Evolutionary conservation across 2,888 invertebrate species (phyloP).

Genomic region (Drymonia ruficornis): DNA sequence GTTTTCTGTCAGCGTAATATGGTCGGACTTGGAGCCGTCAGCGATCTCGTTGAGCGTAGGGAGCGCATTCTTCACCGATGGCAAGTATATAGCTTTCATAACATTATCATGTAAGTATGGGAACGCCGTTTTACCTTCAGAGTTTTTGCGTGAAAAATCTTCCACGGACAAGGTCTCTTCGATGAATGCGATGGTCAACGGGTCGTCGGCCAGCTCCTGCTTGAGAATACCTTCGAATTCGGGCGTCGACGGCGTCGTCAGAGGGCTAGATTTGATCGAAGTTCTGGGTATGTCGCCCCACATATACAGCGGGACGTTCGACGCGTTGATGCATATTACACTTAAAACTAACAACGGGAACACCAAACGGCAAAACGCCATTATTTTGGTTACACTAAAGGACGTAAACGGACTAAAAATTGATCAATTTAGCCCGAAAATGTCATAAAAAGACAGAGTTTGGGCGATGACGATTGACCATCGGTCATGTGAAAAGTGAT

Average conservation of each 20-base stretch:
- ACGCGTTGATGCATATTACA: constrained; percentile 61
- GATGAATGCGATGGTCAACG: constrained; percentile 78
- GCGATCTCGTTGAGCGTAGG: constrained; percentile 80
- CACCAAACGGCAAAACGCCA: constrained; percentile 77
- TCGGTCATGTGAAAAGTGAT: constrained; percentile 82
- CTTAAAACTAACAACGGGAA: constrained; percentile 71
- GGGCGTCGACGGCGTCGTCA: constrained; percentile 52
- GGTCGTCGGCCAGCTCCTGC: constrained; percentile 61
- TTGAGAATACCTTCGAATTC: constrained; percentile 67
- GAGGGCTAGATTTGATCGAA: constrained; percentile 56
- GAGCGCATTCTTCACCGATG: constrained; percentile 86
- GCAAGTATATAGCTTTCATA: constrained; percentile 78
- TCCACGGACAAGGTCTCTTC: constrained; percentile 84
- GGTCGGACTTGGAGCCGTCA: constrained; percentile 61
- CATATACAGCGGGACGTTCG: constrained; percentile 84
- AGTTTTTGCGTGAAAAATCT: constrained; percentile 81
- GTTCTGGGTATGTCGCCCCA: constrained; percentile 77
- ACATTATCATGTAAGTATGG: constrained; percentile 67
- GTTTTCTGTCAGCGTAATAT: constrained; percentile 66
- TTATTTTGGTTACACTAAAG: constrained; percentile 65
- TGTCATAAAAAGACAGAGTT: constrained; percentile 67
- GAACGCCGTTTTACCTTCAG: constrained; percentile 64
- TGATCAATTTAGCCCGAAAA: constrained; percentile 58
- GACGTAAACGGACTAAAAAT: constrained; percentile 67
- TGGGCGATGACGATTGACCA: constrained; percentile 70